These are phyloP conservation scores for Thyatira batis DNA, from an alignment of 2,888 invertebrate genomes.

Conservation along the genomic window DNA sequence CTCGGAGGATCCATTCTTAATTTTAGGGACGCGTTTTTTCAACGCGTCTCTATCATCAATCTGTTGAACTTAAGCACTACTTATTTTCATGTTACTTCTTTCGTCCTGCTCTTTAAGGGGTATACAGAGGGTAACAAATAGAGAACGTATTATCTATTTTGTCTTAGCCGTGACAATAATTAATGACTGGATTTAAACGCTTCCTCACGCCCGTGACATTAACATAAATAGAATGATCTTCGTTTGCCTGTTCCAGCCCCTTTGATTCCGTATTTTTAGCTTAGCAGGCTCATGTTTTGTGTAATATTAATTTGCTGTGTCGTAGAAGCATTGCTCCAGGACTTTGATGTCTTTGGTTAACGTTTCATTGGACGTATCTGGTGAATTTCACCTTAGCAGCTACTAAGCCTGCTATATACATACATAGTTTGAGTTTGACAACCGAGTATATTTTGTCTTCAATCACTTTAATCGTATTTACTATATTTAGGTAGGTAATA, in stretches of 20 bases:
- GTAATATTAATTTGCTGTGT: constrained; percentile 72
- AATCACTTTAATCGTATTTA: constrained; percentile 25
- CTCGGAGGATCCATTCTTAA: constrained; percentile 65
- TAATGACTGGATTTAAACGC: constrained; percentile 82
- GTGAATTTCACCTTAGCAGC: constrained; percentile 69
- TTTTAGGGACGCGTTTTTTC: constrained; percentile 74
- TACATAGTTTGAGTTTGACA: constrained; percentile 50
- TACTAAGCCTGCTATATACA: constrained; percentile 50
- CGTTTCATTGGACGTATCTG: no score
- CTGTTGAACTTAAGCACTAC: constrained; percentile 61
- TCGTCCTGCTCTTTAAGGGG: constrained; percentile 69
- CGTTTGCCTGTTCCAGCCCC: constrained; percentile 70
- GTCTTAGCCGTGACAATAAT: constrained; percentile 81
- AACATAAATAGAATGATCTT: constrained; percentile 81
- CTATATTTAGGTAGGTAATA: constrained; percentile 19
- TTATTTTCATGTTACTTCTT: constrained; percentile 74
- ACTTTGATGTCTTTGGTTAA: constrained; percentile 77
- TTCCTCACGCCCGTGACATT: constrained; percentile 83
- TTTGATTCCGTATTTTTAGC: constrained; percentile 81
- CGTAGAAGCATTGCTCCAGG: constrained; percentile 56
- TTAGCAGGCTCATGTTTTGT: constrained; percentile 68
- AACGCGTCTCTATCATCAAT: constrained; percentile 69
- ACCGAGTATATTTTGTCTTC: constrained; percentile 37
- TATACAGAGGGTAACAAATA: constrained; percentile 72
- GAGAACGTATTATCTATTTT: constrained; percentile 80